Base-by-base conservation (phyloP, 2,113 vertebrate species). In the Pogona vitticeps region DNA sequence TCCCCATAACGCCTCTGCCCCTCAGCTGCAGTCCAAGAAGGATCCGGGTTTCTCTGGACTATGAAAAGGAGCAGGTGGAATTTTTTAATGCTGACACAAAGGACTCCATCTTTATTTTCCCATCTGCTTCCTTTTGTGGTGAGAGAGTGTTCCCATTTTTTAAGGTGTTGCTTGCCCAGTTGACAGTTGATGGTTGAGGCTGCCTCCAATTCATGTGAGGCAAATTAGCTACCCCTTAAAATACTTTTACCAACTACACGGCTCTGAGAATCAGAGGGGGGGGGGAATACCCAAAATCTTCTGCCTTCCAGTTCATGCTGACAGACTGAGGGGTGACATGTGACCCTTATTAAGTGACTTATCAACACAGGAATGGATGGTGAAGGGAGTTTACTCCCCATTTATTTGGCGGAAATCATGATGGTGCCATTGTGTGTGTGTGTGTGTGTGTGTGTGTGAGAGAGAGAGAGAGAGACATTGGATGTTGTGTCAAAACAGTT, bases 31-130 rank as follows among this genome's bases (percentile, higher is more conserved):
- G 90, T 10, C 97, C 97, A n/a, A 94, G 61, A 73, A 97, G 89
- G 78, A 91, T 98, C 71, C 96, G 94, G 0, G 93, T 98, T 33
- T 97, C 95, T 82, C 88, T 98, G 85, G 97, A 98, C 91, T 97
- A 97, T 0, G 89, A 94, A 1, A 97, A 92, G 59, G 97, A 97
- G 17, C 93, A 91, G 15, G 97, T 98, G 87, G 97, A 97, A 3
- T 98, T 98, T 75, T 94, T 93, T 94, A 96, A 97, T 0, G 84
- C 94, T 0, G 94, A 96, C 1, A 95, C 96, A 0, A 97, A 95
- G 2, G 73, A 91, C 23, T 97, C 97, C 88, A 96, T 98, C 80
- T 73, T 97, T 88, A 97, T 96, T 10, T 97, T 98, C 85, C 93
- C 82, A 1, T 95, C 85, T 0, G 96, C 97, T 20, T 94, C 89